phyloP scores from a whole-genome alignment of 1,140 invertebrate species.

The Delia radicum region DNA sequence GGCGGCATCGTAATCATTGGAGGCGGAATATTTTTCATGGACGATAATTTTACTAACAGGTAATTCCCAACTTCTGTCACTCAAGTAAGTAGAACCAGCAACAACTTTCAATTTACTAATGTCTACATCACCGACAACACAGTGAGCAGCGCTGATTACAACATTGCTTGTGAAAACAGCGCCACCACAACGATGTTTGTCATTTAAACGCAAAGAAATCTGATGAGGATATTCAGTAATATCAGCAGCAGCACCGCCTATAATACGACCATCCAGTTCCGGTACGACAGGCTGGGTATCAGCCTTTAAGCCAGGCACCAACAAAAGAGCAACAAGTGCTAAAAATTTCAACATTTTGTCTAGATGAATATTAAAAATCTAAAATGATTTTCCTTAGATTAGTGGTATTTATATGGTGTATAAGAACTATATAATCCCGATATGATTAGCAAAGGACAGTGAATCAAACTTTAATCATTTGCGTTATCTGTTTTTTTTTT shows the following conservation, averaged over 20 bases:
- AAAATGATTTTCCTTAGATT: not conserved
- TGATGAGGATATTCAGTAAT: slow-evolving; percentile 44
- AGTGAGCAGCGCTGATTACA: slow-evolving; percentile 64
- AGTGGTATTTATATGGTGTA: not conserved
- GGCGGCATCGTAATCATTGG: slow-evolving; percentile 46
- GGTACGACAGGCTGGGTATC: slow-evolving; percentile 28
- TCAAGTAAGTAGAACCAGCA: slow-evolving; percentile 39
- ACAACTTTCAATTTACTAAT: slow-evolving; percentile 36
- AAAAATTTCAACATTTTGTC: slow-evolving; percentile 3
- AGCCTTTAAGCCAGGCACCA: not conserved
- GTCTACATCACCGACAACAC: slow-evolving; percentile 38
- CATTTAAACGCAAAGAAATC: slow-evolving; percentile 41
- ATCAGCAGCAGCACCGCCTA: slow-evolving; percentile 39
- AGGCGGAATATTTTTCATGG: slow-evolving; percentile 38
- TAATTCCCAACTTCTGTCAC: slow-evolving; percentile 32
- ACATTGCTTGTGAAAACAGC: slow-evolving; percentile 56
- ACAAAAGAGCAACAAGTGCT: not conserved
- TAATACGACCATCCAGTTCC: slow-evolving; percentile 46
- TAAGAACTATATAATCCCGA: not conserved
- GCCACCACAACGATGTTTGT: slow-evolving; percentile 60
- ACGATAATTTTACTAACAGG: slow-evolving; percentile 35
- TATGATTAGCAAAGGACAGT: not conserved
- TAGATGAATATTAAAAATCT: not conserved
- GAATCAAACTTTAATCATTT: not conserved
- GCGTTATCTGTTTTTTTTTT: not conserved